Evolutionary conservation across 2,113 vertebrate species (phyloP).

Genomic region (Leuciscus idus): DNA sequence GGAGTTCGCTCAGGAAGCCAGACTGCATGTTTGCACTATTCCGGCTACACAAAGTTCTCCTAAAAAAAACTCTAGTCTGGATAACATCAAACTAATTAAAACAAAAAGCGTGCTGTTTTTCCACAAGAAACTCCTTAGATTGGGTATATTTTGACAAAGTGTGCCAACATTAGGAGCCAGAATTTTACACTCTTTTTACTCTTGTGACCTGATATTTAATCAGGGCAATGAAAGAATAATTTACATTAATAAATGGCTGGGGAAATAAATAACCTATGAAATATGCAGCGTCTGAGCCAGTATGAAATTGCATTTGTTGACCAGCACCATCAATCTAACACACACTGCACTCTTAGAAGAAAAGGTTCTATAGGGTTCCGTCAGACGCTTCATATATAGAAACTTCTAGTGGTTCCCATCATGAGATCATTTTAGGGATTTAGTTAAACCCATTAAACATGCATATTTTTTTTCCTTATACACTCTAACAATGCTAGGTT

Average conservation of each 20-base stretch:
- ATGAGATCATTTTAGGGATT: too few relatives aligned
- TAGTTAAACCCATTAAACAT: too few relatives aligned
- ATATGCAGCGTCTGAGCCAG: conserved; percentile 7
- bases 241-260: conserved; percentile 39
- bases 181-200: conserved; percentile 23
- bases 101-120: conserved; percentile 32
- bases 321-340: conserved; percentile 4
- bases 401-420: too few relatives aligned
- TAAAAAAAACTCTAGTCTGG: conserved; percentile 33
- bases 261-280: conserved; percentile 33
- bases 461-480: too few relatives aligned
- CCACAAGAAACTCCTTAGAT: conserved; percentile 17
- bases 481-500: too few relatives aligned
- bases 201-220: conserved; percentile 30
- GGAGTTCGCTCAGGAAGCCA: conserved; percentile 40
- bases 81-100: conserved; percentile 46
- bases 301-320: conserved; percentile 23
- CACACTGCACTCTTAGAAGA: background rate
- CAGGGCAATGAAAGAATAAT: conserved; percentile 42
- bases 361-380: too few relatives aligned
- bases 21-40: conserved; percentile 37
- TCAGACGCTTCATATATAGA: too few relatives aligned
- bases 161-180: background rate
- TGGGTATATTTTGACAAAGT: conserved; percentile 37
- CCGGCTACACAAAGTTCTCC: conserved; percentile 1